Base-by-base conservation (phyloP, 2,888 invertebrate species). In the Dryobotodes eremita region DNA sequence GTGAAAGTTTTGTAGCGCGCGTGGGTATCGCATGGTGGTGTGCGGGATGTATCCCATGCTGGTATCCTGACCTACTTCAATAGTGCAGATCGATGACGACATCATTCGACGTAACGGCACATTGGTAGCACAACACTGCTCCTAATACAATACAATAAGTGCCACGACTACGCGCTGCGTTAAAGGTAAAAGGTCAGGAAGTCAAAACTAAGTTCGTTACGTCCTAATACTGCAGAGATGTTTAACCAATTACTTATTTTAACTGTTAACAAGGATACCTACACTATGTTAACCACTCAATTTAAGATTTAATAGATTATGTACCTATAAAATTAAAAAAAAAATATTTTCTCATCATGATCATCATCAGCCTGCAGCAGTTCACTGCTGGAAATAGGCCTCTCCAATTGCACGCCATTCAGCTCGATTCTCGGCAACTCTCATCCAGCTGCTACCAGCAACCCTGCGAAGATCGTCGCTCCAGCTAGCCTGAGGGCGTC, bases 11-110 rank as follows among this genome's bases (percentile, higher is more conserved):
- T 78, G 86, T 80, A 78, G 84, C 68, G 74, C 80, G 83, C 73
- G 80, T 69, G 81, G 76, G 83, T 80, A 69, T 61, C 74, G 64
- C 79, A 79, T 77, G 86, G 78, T 82, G 71, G 59, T 75, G 80
- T 70, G 75, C 31, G 83, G 72, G 84, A 83, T 74, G 70, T 77
- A 78, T 79, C 77, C 82, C 74, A 82, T 88, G 80, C 74, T 85
- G 75, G 71, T 88, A 82, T 91, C 85, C 89, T 91, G 92, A 90
- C 90, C 90, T 89, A 91, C 79, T 92, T 91, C 85, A 89, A 88
- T 86, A 85, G 80, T 82, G 85, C 77, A 88, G 87, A 90, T 91
- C 90, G 89, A 91, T 91, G 86, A 85, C 70, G 86, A 83, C 70
- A 86, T 75, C 76, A 84, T 70, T 88, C 75, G 66, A 70, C 73